These are phyloP conservation scores for Diadophis punctatus DNA, from an alignment of 2,113 vertebrate genomes.

Conservation along the genomic window DNA sequence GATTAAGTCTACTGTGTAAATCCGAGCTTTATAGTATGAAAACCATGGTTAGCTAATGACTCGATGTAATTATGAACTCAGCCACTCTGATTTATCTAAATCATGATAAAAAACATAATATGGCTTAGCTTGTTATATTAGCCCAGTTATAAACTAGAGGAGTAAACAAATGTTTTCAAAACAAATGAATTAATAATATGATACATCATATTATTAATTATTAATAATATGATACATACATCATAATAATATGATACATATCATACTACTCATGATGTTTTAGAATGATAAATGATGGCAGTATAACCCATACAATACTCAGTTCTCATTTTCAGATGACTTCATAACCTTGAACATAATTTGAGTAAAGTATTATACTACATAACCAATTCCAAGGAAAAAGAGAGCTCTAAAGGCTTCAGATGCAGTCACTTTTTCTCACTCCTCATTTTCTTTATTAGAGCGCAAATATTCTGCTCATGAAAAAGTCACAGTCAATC, in stretches of 20 bases:
- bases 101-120: not conserved
- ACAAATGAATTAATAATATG: not conserved
- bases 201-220: not conserved
- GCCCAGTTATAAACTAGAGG: not conserved
- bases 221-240: not conserved
- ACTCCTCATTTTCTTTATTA: slow-evolving; percentile 46
- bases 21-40: not conserved
- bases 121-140: not conserved
- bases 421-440: slow-evolving; percentile 6
- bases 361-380: slow-evolving; percentile 49
- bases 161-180: not conserved
- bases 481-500: slow-evolving; percentile 42
- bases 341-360: slow-evolving; percentile 28
- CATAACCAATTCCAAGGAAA: slow-evolving; percentile 28
- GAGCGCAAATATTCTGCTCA: slow-evolving; percentile 27
- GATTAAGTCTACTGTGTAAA: not conserved
- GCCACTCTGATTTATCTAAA: not conserved
- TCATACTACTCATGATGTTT: not conserved
- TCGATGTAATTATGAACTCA: not conserved
- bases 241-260: slow-evolving; percentile 1
- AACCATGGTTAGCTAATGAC: not conserved
- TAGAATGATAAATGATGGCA: slow-evolving; percentile 24
- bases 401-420: slow-evolving; percentile 33
- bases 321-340: slow-evolving; percentile 28
- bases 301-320: slow-evolving; percentile 14